Evolutionary conservation across 2,113 vertebrate genomes (phyloP).

Genomic region (Pteruthius melanotis): DNA sequence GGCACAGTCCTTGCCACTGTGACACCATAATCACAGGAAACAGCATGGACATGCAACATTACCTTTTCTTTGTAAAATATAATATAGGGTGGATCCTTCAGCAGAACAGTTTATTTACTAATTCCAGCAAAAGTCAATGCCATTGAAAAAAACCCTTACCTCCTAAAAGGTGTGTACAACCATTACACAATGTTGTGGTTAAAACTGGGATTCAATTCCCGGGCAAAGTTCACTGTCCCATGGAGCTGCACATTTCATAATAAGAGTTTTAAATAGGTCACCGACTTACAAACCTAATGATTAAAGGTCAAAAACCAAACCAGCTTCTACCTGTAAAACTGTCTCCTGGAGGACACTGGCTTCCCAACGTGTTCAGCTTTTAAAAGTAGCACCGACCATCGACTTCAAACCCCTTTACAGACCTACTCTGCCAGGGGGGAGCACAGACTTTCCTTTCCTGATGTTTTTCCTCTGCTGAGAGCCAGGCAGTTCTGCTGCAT

Average conservation of each 20-base stretch:
- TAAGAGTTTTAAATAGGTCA: slow-evolving; percentile 58
- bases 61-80: slow-evolving; percentile 7
- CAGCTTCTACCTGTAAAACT: background rate
- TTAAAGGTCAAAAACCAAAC: slow-evolving; percentile 38
- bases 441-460: background rate
- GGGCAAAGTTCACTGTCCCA: slow-evolving; percentile 63
- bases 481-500: background rate
- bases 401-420: background rate
- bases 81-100: slow-evolving; percentile 5
- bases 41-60: background rate
- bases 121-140: slow-evolving; percentile 26
- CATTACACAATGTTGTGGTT: slow-evolving; percentile 61
- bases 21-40: background rate
- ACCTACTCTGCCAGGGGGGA: background rate
- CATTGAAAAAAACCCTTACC: background rate
- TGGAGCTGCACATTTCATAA: slow-evolving; percentile 54
- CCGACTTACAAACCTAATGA: background rate
- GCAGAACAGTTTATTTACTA: slow-evolving; percentile 33
- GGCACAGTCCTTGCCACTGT: background rate
- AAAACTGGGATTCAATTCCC: slow-evolving; percentile 55
- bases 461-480: background rate
- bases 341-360: background rate
- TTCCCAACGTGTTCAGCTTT: background rate
- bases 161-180: slow-evolving; percentile 43
- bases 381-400: background rate